These are phyloP conservation scores for Nysson spinosus DNA, from an alignment of 2,888 invertebrate genomes.

Conservation along the genomic window DNA sequence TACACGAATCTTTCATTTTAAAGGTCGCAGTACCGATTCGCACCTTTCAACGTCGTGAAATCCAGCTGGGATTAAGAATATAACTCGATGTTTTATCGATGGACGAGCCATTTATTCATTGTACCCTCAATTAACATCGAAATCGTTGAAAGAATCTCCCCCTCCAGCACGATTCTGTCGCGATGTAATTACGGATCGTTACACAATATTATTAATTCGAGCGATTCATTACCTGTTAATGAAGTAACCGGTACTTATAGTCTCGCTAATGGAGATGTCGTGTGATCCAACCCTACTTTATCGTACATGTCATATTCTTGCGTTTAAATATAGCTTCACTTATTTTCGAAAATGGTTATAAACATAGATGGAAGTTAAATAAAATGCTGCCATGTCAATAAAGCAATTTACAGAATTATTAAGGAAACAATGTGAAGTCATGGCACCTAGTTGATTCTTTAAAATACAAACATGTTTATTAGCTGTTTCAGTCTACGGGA, in stretches of 20 bases:
- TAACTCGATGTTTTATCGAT: slow-evolving; percentile 19
- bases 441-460: no score
- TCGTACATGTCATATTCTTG: slow-evolving; percentile 43
- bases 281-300: slow-evolving; percentile 63
- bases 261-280: slow-evolving; percentile 67
- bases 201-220: slow-evolving; percentile 64
- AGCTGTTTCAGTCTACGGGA: no score
- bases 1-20: no score
- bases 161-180: slow-evolving; percentile 1
- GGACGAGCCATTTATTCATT: slow-evolving; percentile 34
- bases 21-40: no score
- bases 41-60: background rate
- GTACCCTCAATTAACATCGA: slow-evolving; percentile 50
- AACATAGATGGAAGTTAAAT: no score
- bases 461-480: no score
- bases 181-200: slow-evolving; percentile 51
- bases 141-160: slow-evolving; percentile 30
- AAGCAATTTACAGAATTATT: no score
- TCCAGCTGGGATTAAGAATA: slow-evolving; percentile 1
- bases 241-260: slow-evolving; percentile 64
- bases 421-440: no score
- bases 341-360: no score
- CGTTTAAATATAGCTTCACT: no score
- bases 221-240: slow-evolving; percentile 67
- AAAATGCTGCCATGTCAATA: no score